Evolutionary conservation across 2,888 invertebrate species (phyloP).

Genomic region (Apodemia duryi): DNA sequence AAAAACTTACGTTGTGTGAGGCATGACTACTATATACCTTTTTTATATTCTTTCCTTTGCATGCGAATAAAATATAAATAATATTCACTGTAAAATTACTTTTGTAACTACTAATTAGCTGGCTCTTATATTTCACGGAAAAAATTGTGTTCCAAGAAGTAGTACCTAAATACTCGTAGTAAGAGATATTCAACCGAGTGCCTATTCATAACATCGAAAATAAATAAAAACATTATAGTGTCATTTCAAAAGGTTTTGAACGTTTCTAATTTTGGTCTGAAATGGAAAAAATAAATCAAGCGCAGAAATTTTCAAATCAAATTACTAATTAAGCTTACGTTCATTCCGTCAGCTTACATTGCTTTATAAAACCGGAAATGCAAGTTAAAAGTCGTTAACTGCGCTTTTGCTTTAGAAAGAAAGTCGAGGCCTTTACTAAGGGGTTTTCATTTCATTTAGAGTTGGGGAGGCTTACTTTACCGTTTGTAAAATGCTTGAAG

Average conservation of each 20-base stretch:
- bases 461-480: conserved; percentile 38
- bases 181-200: not conserved
- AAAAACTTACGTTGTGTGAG: too few species aligned
- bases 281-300: conserved; percentile 41
- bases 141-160: not conserved
- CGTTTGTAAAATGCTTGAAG: conserved; percentile 18
- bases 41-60: too few species aligned
- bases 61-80: too few species aligned
- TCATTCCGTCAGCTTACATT: conserved; percentile 56
- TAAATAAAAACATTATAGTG: conserved; percentile 8
- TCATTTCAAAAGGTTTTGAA: conserved; percentile 25
- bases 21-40: too few species aligned
- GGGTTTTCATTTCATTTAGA: conserved; percentile 60
- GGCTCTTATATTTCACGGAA: not conserved
- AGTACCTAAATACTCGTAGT: not conserved
- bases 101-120: not conserved
- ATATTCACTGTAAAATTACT: not conserved
- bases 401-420: conserved; percentile 56
- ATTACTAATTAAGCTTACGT: conserved; percentile 64
- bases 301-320: conserved; percentile 54
- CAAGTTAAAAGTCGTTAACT: conserved; percentile 57
- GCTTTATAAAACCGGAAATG: conserved; percentile 57
- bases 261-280: conserved; percentile 26
- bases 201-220: not conserved
- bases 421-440: conserved; percentile 56